Evolutionary conservation across 2,888 invertebrate genomes (phyloP).

Genomic region (Axea sp.): DNA sequence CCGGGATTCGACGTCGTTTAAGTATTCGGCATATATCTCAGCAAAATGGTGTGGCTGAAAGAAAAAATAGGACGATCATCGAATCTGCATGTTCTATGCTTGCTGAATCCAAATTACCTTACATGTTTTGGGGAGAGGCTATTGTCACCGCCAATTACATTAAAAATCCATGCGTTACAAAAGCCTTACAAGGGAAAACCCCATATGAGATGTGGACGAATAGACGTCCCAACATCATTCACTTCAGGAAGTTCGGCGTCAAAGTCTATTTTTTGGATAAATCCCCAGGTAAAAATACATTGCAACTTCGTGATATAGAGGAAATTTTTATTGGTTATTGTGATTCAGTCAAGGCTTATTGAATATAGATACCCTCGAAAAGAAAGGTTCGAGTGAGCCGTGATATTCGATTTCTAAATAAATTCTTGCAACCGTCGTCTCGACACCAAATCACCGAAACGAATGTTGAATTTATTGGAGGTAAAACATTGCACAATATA

Average conservation of each 20-base stretch:
- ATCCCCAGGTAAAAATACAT: no score
- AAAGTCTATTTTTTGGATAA: no score
- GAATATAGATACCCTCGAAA: not conserved
- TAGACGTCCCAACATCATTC: not conserved
- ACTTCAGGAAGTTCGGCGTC: no score
- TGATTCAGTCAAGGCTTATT: not conserved
- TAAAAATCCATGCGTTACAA: constrained; percentile 9
- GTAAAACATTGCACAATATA: no score
- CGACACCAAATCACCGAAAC: no score
- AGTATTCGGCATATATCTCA: constrained; percentile 1
- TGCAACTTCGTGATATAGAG: no score
- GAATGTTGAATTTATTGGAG: no score
- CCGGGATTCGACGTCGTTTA: constrained; percentile 1
- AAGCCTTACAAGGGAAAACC: not conserved
- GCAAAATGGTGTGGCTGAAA: constrained; percentile 25
- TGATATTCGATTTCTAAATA: not conserved
- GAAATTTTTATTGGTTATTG: no score
- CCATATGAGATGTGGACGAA: constrained; percentile 10
- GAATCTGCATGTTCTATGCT: constrained; percentile 11
- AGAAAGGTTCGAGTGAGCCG: constrained; percentile 1
- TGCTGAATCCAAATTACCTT: not conserved
- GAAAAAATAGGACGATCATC: constrained; percentile 18
- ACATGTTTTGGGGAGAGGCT: constrained; percentile 8
- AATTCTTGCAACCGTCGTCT: no score
- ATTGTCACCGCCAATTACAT: constrained; percentile 4